Evolutionary conservation across 2,888 invertebrate genomes (phyloP).

Genomic region (Dryocosmus kuriphilus): DNA sequence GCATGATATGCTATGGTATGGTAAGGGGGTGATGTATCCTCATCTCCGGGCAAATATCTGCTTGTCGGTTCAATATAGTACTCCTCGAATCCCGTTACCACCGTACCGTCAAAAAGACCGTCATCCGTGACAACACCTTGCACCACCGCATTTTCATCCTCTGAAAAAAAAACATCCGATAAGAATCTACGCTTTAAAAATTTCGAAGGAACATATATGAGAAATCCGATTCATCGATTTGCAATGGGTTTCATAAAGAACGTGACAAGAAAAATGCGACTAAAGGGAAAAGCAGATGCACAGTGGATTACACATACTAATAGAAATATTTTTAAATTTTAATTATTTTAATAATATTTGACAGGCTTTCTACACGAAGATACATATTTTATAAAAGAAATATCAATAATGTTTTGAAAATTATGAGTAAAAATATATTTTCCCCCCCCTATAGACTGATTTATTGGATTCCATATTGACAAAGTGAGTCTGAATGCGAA

Average conservation of each 20-base stretch:
- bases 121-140: constrained; percentile 92
- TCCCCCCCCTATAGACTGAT: background rate
- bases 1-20: constrained; percentile 92
- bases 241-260: background rate
- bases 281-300: background rate
- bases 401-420: background rate
- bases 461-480: background rate
- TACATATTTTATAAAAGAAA: background rate
- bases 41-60: constrained; percentile 81
- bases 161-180: constrained; percentile 79
- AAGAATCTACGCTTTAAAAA: background rate
- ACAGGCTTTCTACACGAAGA: background rate
- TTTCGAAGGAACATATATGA: background rate
- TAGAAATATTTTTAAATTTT: background rate
- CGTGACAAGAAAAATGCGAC: background rate
- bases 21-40: constrained; percentile 80
- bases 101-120: constrained; percentile 93
- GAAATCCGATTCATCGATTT: background rate
- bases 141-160: constrained; percentile 89
- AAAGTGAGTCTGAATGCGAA: background rate
- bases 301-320: background rate
- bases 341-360: background rate
- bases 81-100: constrained; percentile 87
- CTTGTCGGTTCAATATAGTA: constrained; percentile 91
- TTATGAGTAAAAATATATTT: background rate